Evolutionary conservation across 2,113 vertebrate species (phyloP).

Genomic region (Pygoscelis adeliae): DNA sequence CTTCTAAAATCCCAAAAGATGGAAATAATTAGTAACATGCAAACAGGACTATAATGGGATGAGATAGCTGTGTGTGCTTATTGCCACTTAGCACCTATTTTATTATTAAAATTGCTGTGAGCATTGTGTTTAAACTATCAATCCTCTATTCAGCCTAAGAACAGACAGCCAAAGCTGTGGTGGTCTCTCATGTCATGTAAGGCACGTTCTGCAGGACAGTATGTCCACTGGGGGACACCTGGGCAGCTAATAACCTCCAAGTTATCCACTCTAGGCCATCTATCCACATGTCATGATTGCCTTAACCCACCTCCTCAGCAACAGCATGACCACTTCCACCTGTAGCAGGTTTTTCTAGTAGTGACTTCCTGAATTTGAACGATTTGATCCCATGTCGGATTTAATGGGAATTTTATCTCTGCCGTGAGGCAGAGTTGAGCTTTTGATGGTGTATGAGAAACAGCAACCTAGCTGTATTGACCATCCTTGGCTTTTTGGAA

Average conservation of each 20-base stretch:
- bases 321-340: neutral
- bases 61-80: neutral
- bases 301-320: neutral
- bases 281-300: no score
- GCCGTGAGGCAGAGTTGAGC: neutral
- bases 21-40: neutral
- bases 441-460: neutral
- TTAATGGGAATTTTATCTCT: neutral
- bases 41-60: neutral
- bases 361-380: neutral
- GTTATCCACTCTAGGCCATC: neutral
- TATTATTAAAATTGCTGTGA: neutral
- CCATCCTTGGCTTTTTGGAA: neutral
- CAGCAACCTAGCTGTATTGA: neutral
- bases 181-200: neutral
- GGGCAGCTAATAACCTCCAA: neutral
- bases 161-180: neutral
- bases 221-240: neutral
- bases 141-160: neutral
- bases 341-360: neutral
- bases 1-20: neutral
- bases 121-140: neutral
- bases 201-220: neutral
- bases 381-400: neutral
- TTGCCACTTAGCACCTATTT: neutral